phyloP scores from a whole-genome alignment of 37 sponge, comb jelly and placozoan species.

The Ianthella basta region DNA sequence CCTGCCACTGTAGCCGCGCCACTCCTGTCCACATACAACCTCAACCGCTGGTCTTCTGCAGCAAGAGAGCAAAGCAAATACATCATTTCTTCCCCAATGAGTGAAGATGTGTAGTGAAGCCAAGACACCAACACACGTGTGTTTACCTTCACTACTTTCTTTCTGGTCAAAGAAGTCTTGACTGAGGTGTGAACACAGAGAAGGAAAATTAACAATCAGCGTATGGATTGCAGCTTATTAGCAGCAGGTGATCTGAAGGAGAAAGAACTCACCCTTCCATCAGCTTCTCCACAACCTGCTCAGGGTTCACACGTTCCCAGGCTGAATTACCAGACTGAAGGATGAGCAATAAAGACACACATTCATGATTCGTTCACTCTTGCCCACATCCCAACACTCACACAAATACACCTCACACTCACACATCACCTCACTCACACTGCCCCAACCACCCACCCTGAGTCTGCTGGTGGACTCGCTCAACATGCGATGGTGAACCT shows the following conservation, averaged over 20 bases:
- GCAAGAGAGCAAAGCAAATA: neutral
- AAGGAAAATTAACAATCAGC: too few species aligned
- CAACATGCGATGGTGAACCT: too few species aligned
- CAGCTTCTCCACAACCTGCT: slow-evolving; percentile 20
- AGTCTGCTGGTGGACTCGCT: too few species aligned
- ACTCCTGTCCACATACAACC: slow-evolving; percentile 20
- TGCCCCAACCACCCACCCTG: too few species aligned
- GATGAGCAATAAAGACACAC: neutral
- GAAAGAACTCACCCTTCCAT: slow-evolving; percentile 12
- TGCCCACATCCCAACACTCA: too few species aligned
- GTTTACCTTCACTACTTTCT: neutral
- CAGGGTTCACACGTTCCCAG: neutral
- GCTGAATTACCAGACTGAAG: neutral
- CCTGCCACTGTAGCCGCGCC: slow-evolving; percentile 28
- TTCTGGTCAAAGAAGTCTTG: neutral
- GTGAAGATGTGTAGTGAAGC: too few species aligned
- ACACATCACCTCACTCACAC: too few species aligned
- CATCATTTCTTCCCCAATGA: neutral
- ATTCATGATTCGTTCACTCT: neutral
- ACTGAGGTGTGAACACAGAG: neutral
- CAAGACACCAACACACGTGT: neutral
- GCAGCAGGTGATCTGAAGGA: neutral
- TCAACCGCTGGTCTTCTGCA: slow-evolving; percentile 11
- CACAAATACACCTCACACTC: too few species aligned
- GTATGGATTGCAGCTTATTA: neutral